Conservation (phyloP, 2,797 vertebrate species). For the Rhinichthys osculus region DNA sequence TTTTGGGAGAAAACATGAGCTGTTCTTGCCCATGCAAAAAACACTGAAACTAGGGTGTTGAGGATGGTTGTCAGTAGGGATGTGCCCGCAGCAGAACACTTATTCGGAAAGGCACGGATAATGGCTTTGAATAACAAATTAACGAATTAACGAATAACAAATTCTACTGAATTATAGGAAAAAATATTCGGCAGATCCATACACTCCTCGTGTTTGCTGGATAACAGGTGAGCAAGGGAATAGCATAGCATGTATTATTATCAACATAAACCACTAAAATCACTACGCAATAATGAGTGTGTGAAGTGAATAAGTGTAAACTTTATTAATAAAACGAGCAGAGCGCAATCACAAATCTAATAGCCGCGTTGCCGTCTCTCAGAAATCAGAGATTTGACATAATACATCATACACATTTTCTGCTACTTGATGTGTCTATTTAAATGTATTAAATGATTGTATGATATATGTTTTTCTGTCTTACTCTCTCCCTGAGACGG, state of each 20-base stretch:
- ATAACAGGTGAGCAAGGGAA: no score
- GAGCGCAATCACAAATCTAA: background rate
- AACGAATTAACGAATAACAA: background rate
- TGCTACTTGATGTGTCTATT: background rate
- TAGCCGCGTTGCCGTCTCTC: background rate
- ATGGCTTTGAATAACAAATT: background rate
- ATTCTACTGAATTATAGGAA: background rate
- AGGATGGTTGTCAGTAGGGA: background rate
- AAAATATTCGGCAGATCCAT: background rate
- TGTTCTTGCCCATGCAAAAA: background rate
- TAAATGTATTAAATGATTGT: no score
- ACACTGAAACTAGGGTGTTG: background rate
- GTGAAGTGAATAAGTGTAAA: background rate
- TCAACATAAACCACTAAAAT: background rate
- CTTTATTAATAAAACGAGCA: background rate
- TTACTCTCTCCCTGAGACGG: no score
- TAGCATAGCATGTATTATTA: background rate
- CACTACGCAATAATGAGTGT: background rate
- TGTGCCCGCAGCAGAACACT: background rate
- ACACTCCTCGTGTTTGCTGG: no score
- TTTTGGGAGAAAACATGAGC: background rate
- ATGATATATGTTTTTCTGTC: no score
- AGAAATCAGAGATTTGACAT: background rate
- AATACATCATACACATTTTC: background rate
- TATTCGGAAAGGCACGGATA: background rate